A percentile compares a stretch with the other conserved stretches of the same genome.
These are phyloP conservation scores for Nesometra sesokonis DNA, from an alignment of 35 echinoderm and acorn worm species.

Conservation along the genomic window DNA sequence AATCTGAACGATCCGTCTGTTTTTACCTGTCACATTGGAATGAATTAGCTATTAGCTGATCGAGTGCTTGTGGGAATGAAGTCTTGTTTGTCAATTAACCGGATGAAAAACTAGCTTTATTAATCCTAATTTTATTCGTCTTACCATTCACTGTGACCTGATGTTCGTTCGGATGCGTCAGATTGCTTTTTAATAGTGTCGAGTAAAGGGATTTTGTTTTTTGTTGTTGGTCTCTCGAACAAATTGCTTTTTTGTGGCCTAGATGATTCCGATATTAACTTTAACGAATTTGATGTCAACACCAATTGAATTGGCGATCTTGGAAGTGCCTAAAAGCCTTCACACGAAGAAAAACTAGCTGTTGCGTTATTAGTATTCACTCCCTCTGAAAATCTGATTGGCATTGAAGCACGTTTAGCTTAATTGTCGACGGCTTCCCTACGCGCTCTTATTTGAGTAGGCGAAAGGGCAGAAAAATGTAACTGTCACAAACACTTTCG, in stretches of 20 bases:
- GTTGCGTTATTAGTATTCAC: background rate
- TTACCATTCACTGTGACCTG: background rate
- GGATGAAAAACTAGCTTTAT: background rate
- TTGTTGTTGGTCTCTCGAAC: background rate
- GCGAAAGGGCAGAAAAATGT: background rate
- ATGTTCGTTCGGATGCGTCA: background rate
- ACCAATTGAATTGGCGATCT: background rate
- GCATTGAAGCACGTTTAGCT: background rate
- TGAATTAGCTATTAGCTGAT: background rate
- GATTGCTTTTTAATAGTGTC: background rate
- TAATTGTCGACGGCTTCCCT: background rate
- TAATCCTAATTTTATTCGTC: background rate
- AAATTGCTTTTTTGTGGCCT: background rate
- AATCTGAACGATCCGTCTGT: background rate
- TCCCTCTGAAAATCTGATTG: background rate
- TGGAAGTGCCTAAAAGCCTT: background rate
- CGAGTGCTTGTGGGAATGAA: background rate
- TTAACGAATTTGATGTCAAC: background rate
- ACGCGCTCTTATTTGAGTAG: background rate
- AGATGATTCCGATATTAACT: background rate
- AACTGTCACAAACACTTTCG: background rate
- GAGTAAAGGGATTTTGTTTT: background rate
- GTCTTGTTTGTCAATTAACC: background rate
- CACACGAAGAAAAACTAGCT: background rate
- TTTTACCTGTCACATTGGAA: background rate